Percentiles rank a stretch among this genome's conserved stretches.
phyloP scores from a whole-genome alignment of 2,113 vertebrate genomes.

The Thalassarche chlororhynchos region DNA sequence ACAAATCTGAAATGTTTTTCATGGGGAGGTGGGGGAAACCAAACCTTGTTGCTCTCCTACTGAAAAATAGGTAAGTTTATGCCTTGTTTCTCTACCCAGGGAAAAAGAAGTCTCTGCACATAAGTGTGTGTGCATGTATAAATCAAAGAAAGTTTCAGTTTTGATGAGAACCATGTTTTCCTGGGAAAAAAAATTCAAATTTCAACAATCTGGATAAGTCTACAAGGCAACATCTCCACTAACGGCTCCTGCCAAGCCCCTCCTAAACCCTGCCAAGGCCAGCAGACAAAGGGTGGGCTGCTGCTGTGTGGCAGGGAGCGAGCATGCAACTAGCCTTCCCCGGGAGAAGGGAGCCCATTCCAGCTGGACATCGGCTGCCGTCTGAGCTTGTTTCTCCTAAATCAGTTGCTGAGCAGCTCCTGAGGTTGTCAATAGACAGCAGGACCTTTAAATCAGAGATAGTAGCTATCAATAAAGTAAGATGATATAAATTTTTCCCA shows the following conservation, averaged over 20 bases:
- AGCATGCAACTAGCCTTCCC: neutral
- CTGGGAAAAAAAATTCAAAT: neutral
- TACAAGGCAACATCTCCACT: neutral
- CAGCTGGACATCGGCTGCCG: neutral
- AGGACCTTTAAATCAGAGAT: neutral
- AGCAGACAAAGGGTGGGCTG: neutral
- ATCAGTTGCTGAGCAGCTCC: neutral
- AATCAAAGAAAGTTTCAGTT: neutral
- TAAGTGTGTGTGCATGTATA: neutral
- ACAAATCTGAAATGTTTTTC: neutral
- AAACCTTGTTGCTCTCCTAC: neutral
- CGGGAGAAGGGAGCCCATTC: neutral
- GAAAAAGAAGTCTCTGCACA: constrained; percentile 4
- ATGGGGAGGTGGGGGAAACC: neutral
- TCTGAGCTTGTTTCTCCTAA: neutral
- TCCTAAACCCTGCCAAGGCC: neutral
- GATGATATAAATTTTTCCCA: no score
- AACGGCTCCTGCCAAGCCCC: neutral
- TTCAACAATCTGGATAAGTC: neutral
- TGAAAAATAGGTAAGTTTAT: neutral
- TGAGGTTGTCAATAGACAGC: neutral
- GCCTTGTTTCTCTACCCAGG: neutral
- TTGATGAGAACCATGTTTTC: neutral
- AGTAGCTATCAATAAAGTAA: neutral
- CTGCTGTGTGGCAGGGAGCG: fast-evolving